Conservation (phyloP, 2,797 vertebrate species). For the Tokudaia muenninki region DNA sequence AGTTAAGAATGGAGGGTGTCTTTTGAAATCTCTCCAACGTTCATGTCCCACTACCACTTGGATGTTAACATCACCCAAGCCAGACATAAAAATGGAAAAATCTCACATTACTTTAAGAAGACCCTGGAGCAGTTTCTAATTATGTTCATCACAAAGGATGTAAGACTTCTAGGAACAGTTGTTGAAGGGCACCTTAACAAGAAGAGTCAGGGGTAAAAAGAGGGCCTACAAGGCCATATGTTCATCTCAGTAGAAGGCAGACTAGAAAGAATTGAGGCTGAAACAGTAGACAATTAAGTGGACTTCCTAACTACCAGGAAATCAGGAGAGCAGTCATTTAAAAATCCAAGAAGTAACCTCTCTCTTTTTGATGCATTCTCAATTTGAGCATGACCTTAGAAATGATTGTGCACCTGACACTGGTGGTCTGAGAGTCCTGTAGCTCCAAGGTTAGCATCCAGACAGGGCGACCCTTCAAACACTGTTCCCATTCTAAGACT, state of each 20-base stretch:
- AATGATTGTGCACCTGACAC: background rate
- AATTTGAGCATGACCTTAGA: background rate
- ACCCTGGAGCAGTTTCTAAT: slow-evolving; percentile 70
- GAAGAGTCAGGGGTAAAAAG: background rate
- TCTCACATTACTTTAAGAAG: slow-evolving; percentile 71
- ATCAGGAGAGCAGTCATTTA: background rate
- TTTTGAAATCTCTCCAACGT: slow-evolving; percentile 72
- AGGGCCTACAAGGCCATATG: background rate
- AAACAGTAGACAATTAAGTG: background rate
- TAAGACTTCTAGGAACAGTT: slow-evolving; percentile 17
- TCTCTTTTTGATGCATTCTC: slow-evolving; percentile 21
- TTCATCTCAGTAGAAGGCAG: background rate
- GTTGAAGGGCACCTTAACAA: slow-evolving; percentile 67
- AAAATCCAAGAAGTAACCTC: background rate
- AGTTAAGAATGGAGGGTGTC: slow-evolving; percentile 67
- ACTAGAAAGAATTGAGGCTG: background rate
- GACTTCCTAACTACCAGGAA: slow-evolving; percentile 33
- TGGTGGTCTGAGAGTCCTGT: background rate
- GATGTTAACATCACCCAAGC: slow-evolving; percentile 72
- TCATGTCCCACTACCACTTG: background rate
- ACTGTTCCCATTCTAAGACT: background rate
- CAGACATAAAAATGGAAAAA: slow-evolving; percentile 79
- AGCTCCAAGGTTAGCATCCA: background rate
- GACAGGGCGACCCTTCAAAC: background rate
- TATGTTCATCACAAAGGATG: slow-evolving; percentile 65